A percentile compares a stretch with the other conserved stretches of the same genome.
Conservation (phyloP, 2,113 vertebrate genomes). For the Henicopernis longicauda region DNA sequence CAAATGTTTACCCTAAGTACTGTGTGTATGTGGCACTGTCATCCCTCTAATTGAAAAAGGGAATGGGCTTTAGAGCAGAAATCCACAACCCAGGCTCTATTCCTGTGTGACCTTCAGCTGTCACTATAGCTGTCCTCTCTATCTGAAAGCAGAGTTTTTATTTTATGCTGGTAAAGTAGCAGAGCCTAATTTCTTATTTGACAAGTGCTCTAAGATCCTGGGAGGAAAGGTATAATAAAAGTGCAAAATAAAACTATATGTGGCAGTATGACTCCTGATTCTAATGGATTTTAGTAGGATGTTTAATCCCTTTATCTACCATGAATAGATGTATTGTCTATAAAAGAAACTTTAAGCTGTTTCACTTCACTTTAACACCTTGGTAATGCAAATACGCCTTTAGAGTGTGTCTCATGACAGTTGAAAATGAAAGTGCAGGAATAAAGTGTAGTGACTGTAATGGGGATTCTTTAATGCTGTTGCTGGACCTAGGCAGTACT, state of each 20-base stretch:
- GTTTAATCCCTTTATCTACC: constrained; percentile 54
- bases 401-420: background rate
- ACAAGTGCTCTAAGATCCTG: constrained; percentile 25
- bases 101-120: constrained; percentile 54
- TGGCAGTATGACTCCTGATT: constrained; percentile 33
- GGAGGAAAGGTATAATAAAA: constrained; percentile 41
- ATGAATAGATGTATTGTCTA: constrained; percentile 49
- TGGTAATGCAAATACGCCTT: constrained; percentile 27
- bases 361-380: constrained; percentile 41
- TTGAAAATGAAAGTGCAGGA: background rate
- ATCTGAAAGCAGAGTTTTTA: background rate
- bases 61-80: constrained; percentile 44
- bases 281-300: constrained; percentile 54
- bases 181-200: constrained; percentile 55
- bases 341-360: constrained; percentile 53
- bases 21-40: constrained; percentile 23
- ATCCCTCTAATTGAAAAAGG: constrained; percentile 40
- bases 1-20: constrained; percentile 60
- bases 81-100: background rate
- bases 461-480: background rate
- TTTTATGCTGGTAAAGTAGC: constrained; percentile 17
- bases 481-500: background rate
- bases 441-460: background rate
- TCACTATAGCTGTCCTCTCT: background rate
- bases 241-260: constrained; percentile 58